A percentile compares a stretch with the other conserved stretches of the same genome.
Evolutionary conservation across 2,113 vertebrate species (phyloP).

Genomic region (Aptenodytes patagonicus): DNA sequence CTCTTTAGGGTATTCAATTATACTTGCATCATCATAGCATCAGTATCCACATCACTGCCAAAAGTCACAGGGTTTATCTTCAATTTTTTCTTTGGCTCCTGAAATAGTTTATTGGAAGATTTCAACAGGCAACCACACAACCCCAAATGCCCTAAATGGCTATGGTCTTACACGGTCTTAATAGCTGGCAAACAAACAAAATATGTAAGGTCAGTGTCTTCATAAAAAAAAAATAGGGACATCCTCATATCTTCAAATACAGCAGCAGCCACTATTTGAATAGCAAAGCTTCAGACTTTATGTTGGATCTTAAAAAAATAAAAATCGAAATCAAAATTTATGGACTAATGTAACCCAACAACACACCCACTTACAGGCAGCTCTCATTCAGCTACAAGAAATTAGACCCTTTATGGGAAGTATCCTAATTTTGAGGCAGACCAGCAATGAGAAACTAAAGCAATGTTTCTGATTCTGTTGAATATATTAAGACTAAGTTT

Average conservation of each 20-base stretch:
- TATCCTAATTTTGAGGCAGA: neutral
- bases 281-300: neutral
- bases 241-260: neutral
- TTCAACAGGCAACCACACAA: neutral
- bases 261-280: neutral
- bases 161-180: fast-evolving
- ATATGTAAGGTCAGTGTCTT: neutral
- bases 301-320: neutral
- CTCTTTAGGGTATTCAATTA: neutral
- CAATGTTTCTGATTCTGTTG: neutral
- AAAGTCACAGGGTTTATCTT: neutral
- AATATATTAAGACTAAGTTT: neutral
- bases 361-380: neutral
- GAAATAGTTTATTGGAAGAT: neutral
- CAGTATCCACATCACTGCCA: neutral
- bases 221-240: neutral
- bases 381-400: neutral
- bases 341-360: neutral
- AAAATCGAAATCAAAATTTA: neutral
- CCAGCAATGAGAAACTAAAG: neutral
- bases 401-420: neutral
- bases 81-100: neutral
- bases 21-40: neutral
- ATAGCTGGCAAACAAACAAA: neutral
- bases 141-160: neutral